Percentiles rank a stretch among this genome's conserved stretches.
phyloP scores from a whole-genome alignment of 2,797 vertebrate genomes.

The Anabacerthia variegaticeps region DNA sequence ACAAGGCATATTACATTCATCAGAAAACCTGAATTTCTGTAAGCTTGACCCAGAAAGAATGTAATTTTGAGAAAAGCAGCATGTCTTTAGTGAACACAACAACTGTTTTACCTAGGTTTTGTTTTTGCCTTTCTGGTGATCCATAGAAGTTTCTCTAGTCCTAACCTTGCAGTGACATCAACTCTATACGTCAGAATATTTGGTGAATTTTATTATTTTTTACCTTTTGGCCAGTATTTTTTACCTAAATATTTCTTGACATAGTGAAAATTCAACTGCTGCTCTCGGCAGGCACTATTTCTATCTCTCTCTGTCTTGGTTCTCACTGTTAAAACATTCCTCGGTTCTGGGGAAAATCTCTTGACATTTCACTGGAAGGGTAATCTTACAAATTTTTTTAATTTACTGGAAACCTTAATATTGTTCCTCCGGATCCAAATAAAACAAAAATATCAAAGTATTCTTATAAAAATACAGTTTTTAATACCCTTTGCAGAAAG shows the following conservation, averaged over 20 bases:
- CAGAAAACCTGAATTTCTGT: background rate
- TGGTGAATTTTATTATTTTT: background rate
- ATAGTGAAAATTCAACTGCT: background rate
- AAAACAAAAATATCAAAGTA: background rate
- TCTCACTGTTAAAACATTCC: background rate
- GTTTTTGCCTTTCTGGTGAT: background rate
- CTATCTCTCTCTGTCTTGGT: background rate
- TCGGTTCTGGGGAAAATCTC: background rate
- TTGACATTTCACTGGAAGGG: accelerated
- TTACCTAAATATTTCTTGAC: background rate
- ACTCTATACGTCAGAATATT: background rate
- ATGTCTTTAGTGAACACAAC: background rate
- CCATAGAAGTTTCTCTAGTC: background rate
- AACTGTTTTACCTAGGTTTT: background rate
- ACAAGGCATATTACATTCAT: background rate
- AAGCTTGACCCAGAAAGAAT: background rate
- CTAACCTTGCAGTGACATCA: background rate
- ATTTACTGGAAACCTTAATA: background rate
- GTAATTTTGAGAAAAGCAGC: background rate
- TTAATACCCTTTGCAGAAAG: background rate
- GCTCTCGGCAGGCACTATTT: background rate
- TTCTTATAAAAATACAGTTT: background rate
- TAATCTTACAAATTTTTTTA: background rate
- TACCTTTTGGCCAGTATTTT: background rate
- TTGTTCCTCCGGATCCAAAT: background rate